Base-by-base conservation (phyloP, 1,140 invertebrate species). In the Halyomorpha halys region DNA sequence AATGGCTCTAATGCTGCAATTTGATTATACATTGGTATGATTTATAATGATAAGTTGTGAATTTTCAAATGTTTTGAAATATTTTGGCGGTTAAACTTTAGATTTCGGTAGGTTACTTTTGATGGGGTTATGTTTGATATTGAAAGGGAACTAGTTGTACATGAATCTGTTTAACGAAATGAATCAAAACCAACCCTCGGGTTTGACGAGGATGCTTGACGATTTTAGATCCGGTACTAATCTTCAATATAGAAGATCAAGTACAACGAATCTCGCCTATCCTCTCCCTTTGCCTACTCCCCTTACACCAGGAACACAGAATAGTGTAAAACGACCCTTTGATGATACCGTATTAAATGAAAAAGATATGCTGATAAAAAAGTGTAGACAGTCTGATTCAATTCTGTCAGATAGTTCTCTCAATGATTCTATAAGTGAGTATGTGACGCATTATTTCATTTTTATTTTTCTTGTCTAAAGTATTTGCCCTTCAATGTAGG, bases 331-430 rank as follows among this genome's bases (percentile, higher is more conserved):
- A 53, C 25, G 44, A 15, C 64, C 56, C 4, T 65, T 65, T 30
- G 64, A 65, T 45, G 64, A 65, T 13, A 61, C 64, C 3, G 47
- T 65, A 9, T 44, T 65, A 19, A 65, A 65, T 44, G 25, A 59
- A 53, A 65, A 65, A n/a, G 59, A 65, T 19, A 47, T 59, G n/a
- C 44, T 65, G 8, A 65, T 65, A 3, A 65, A 65, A 65, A 60
- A 44, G 47, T 47, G 45, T 15, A 23, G 39, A 11, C n/a, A 51
- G 23, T 23, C 19, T 56, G 53, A 56, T 25, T 56, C 53, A 21
- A 19, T 56, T 27, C 23, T 56, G 5, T 49, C 47, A 19, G 53
- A 56, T 25, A 30, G 23, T 8, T 44, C 59, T 39, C 18, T 65
- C 14, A 53, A 65, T 27, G 59, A 61, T 21, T 65, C 64, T 27